Conservation (phyloP, 2,113 vertebrate genomes). For the Phylloscopus whistleri region DNA sequence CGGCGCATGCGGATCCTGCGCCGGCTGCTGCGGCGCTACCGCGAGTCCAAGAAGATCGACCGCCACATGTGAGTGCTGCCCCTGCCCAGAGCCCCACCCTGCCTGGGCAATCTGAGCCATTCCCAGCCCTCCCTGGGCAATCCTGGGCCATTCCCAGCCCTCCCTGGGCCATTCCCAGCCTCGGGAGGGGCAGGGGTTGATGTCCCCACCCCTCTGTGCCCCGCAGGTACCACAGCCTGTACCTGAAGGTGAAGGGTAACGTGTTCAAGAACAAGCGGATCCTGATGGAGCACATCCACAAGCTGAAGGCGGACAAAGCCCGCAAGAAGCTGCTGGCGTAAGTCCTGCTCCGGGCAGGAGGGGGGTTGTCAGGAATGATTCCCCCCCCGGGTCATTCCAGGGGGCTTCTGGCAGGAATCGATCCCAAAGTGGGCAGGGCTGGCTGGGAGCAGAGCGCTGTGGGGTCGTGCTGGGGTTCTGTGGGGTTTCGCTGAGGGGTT, state of each 20-base stretch:
- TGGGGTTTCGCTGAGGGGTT: fast-evolving
- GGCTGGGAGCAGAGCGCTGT: fast-evolving
- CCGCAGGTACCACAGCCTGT: slow-evolving; percentile 94
- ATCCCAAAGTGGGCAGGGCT: neutral
- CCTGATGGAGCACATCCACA: slow-evolving; percentile 99
- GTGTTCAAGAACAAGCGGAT: slow-evolving; percentile 99
- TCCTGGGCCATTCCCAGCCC: neutral
- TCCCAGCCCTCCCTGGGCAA: neutral
- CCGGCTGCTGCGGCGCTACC: slow-evolving; percentile 91
- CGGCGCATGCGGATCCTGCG: slow-evolving; percentile 94
- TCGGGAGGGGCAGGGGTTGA: neutral
- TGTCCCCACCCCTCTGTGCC: neutral
- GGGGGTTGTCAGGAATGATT: fast-evolving
- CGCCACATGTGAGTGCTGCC: slow-evolving; percentile 85
- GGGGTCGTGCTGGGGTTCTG: fast-evolving
- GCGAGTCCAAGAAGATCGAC: slow-evolving; percentile 98
- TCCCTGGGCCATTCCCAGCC: neutral
- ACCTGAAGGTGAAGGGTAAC: slow-evolving; percentile 96
- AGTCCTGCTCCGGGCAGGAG: slow-evolving; percentile 51
- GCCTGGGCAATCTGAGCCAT: neutral
- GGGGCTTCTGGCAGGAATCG: fast-evolving
- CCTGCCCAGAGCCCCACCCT: fast-evolving
- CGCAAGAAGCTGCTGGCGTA: slow-evolving; percentile 98
- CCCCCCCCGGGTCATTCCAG: neutral
- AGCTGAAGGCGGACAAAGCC: slow-evolving; percentile 97